Conservation (phyloP, 2,113 vertebrate species). For the Siniperca chuatsi region DNA sequence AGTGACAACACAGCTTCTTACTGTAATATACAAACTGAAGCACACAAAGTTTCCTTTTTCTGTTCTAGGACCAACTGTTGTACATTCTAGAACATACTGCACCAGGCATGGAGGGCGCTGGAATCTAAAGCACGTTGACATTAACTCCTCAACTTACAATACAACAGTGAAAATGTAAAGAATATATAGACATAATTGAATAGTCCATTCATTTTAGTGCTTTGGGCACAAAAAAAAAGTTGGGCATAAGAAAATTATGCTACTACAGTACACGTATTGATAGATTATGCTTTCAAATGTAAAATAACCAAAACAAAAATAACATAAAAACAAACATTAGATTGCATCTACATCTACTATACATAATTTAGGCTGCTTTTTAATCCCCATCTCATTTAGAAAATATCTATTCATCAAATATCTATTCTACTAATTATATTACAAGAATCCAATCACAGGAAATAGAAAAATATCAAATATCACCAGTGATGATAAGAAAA, state of each 20-base stretch:
- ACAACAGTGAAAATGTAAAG: slow-evolving; percentile 79
- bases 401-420: slow-evolving; percentile 89
- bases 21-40: slow-evolving; percentile 72
- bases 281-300: slow-evolving; percentile 80
- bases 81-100: slow-evolving; percentile 79
- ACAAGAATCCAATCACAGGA: slow-evolving; percentile 84
- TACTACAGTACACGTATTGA: slow-evolving; percentile 78
- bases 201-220: slow-evolving; percentile 76
- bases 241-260: slow-evolving; percentile 80
- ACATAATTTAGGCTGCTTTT: slow-evolving; percentile 81
- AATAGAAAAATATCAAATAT: slow-evolving; percentile 90
- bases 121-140: slow-evolving; percentile 71
- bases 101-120: slow-evolving; percentile 68
- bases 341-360: slow-evolving; percentile 83
- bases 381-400: slow-evolving; percentile 82
- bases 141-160: slow-evolving; percentile 72
- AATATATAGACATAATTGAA: slow-evolving; percentile 73
- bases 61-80: slow-evolving; percentile 74
- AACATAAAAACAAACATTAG: slow-evolving; percentile 78
- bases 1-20: slow-evolving; percentile 71
- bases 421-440: slow-evolving; percentile 85
- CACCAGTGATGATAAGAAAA: slow-evolving; percentile 86
- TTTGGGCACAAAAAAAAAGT: slow-evolving; percentile 65
- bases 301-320: slow-evolving; percentile 69
- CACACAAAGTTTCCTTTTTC: slow-evolving; percentile 64